Percentiles rank a stretch among this genome's conserved stretches.
Evolutionary conservation across 2,113 vertebrate genomes (phyloP).

Genomic region (Brachypodius melanocephalos): DNA sequence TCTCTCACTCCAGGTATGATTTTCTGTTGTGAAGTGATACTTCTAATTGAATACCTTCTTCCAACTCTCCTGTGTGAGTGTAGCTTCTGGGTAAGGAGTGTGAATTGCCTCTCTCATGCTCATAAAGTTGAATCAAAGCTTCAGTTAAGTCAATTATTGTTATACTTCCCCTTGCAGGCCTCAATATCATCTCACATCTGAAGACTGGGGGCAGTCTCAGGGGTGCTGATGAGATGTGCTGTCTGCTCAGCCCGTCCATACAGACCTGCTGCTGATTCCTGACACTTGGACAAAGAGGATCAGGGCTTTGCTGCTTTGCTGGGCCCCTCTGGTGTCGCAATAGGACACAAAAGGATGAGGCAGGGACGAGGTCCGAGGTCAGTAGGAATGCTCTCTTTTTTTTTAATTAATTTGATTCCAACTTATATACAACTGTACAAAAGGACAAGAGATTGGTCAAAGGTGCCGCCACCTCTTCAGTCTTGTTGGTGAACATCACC

Average conservation of each 20-base stretch:
- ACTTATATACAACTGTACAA: too few species aligned
- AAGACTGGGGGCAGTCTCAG: not conserved
- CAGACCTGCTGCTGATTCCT: not conserved
- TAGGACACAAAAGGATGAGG: too few species aligned
- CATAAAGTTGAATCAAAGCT: constrained; percentile 51
- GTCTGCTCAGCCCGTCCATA: not conserved
- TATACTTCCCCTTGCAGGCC: not conserved
- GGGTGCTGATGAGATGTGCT: not conserved
- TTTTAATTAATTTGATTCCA: too few species aligned
- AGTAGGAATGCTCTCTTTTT: too few species aligned
- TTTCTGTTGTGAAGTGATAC: constrained; percentile 1
- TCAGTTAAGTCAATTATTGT: constrained; percentile 35
- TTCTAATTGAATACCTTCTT: constrained; percentile 45
- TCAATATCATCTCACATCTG: not conserved
- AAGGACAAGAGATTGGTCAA: too few species aligned
- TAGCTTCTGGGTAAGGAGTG: constrained; percentile 27
- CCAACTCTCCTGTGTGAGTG: not conserved
- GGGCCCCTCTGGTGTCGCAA: not conserved
- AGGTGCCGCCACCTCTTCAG: too few species aligned
- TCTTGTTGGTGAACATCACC: too few species aligned
- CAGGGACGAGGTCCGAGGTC: too few species aligned
- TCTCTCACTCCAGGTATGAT: constrained; percentile 7
- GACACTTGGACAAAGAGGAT: not conserved
- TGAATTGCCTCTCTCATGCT: constrained; percentile 33
- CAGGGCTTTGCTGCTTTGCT: not conserved